Percentiles rank a stretch among this genome's conserved stretches.
These are phyloP conservation scores for Mesoclemmys tuberculata DNA, from an alignment of 2,113 vertebrate species.

Conservation along the genomic window DNA sequence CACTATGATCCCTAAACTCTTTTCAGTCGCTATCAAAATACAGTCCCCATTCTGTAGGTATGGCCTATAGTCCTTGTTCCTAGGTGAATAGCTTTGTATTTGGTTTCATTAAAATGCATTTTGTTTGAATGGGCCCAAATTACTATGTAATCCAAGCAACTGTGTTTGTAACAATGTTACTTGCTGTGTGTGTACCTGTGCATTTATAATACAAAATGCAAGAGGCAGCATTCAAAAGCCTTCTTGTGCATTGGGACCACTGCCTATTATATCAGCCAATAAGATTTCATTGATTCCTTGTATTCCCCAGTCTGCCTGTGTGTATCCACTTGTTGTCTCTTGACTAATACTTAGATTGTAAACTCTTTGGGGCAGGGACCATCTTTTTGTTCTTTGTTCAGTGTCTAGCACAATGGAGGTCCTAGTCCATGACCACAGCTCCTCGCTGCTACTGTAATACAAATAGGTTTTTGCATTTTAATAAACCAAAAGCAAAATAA, in stretches of 20 bases:
- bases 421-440: background rate
- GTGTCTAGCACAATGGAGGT: background rate
- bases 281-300: background rate
- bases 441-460: background rate
- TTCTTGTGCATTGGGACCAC: background rate
- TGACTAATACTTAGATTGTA: background rate
- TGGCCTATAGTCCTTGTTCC: background rate
- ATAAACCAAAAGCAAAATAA: background rate
- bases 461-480: background rate
- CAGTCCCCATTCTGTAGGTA: background rate
- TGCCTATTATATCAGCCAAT: background rate
- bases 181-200: too few species aligned
- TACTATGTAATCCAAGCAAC: background rate
- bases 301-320: background rate
- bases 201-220: too few species aligned
- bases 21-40: background rate
- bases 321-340: background rate
- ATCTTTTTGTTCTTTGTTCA: background rate
- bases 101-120: background rate
- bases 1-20: background rate
- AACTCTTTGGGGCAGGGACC: background rate
- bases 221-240: background rate
- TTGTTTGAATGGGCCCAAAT: background rate
- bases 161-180: background rate
- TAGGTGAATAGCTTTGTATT: background rate